Conservation (phyloP, 2,888 invertebrate species). For the Xestia ashworthii region DNA sequence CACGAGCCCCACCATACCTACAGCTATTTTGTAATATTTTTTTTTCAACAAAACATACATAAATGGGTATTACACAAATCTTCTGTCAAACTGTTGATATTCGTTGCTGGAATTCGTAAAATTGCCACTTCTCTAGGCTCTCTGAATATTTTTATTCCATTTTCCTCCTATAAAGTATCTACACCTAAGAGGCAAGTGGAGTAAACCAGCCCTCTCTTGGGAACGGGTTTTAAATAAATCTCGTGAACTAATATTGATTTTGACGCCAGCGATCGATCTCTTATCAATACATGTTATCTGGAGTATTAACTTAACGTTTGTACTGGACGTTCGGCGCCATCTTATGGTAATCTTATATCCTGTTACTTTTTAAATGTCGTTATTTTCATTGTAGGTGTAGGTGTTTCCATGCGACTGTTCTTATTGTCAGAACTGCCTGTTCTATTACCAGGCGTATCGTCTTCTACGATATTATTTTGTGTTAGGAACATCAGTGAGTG, state of each 20-base stretch:
- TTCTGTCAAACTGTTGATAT: too few relatives aligned
- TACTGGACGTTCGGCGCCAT: constrained; percentile 48
- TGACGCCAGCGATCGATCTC: constrained; percentile 69
- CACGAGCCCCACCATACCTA: too few relatives aligned
- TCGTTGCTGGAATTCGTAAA: not conserved
- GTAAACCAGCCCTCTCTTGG: constrained; percentile 58
- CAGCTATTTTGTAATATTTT: too few relatives aligned
- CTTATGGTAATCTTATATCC: constrained; percentile 47
- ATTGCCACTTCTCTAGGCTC: not conserved
- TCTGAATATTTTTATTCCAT: not conserved
- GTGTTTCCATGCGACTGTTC: not conserved
- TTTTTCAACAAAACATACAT: too few relatives aligned
- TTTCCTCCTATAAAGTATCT: not conserved
- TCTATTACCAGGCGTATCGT: too few relatives aligned
- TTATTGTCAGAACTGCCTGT: not conserved
- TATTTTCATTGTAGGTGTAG: not conserved
- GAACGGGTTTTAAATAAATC: constrained; percentile 71
- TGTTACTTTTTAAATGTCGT: constrained; percentile 29
- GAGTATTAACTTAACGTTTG: constrained; percentile 49
- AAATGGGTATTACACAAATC: too few relatives aligned
- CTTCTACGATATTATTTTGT: too few relatives aligned
- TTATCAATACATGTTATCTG: constrained; percentile 63
- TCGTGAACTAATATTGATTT: constrained; percentile 66
- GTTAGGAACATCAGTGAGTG: too few relatives aligned
- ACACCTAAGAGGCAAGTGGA: constrained; percentile 44